Evolutionary conservation across 1,140 invertebrate genomes (phyloP), one percentile per base, ranked within the genome.

Genomic region (Drosophila murphyi): DNA sequence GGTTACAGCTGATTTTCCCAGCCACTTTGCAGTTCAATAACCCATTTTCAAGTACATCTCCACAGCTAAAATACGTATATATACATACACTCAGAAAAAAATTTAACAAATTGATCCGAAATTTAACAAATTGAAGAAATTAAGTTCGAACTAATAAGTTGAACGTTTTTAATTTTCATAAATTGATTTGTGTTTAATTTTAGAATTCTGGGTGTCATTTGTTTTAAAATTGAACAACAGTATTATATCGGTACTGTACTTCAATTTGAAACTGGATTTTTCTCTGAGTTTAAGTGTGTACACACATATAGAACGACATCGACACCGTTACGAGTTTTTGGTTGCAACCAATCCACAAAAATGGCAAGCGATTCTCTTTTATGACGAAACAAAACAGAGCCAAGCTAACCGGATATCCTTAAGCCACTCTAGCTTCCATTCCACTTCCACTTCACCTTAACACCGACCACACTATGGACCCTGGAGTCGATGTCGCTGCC

Each of bases 281-380:
- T 43, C 6, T 43, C 3, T 4, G 4, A 43, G 39, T 43, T 8
- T n/a, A n/a, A 43, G 10, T 43, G 39, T n/a, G 3, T 10, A 1
- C 10, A 10, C 4, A n/a, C n/a, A n/a, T 43, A 43, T 34, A 34
- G 34, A 34, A 45, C 29, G 48, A n/a, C 20, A 67, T 60, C 39
- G 61, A 67, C 59, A 63, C 47, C 45, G 47, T 69, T 72, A 65
- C 47, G 51, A 20, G 55, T 43, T 51, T 70, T 73, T 31, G 56
- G 61, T 37, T 57, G 62, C 63, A 62, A 72, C 52, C 82, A 75
- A 78, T 87, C 82, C 80, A 63, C 76, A 70, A 68, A 87, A 87
- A 88, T 78, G 80, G 83, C 69, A 71, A 74, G 76, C 83, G 85
- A 88, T 88, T 88, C 72, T 71, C 70, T 85, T 89, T 88, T 80